A percentile compares a stretch with the other conserved stretches of the same genome.
These are phyloP conservation scores for Acinonyx jubatus DNA, from an alignment of 2,113 vertebrate genomes.

Conservation along the genomic window DNA sequence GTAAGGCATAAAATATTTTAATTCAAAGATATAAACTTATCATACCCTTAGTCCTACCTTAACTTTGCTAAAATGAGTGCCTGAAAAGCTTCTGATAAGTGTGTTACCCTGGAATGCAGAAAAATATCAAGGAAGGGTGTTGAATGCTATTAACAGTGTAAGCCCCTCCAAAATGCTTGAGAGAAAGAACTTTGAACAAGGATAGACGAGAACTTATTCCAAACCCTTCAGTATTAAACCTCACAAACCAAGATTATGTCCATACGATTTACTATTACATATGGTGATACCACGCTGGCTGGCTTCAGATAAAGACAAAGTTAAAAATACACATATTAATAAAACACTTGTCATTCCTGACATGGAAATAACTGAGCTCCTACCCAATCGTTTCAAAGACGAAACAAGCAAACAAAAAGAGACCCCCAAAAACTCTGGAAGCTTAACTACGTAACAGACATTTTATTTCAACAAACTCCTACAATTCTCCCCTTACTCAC, in stretches of 20 bases:
- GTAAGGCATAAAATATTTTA: constrained; percentile 24
- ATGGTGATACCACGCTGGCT: background rate
- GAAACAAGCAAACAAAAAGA: background rate
- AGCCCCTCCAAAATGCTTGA: background rate
- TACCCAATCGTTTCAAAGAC: background rate
- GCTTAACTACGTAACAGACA: background rate
- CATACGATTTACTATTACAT: background rate
- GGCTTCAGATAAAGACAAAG: background rate
- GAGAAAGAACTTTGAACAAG: constrained; percentile 35
- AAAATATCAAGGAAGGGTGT: background rate
- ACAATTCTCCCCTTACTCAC: background rate
- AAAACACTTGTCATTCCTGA: background rate
- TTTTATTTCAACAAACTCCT: constrained; percentile 14
- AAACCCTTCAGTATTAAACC: background rate
- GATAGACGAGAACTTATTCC: background rate
- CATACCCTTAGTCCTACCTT: background rate
- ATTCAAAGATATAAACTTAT: background rate
- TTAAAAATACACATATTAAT: background rate
- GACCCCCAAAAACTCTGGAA: background rate
- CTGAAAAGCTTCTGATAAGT: constrained; percentile 21
- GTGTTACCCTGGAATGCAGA: background rate
- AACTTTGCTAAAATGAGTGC: background rate
- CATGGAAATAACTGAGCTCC: background rate
- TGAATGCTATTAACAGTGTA: background rate
- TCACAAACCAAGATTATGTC: background rate